phyloP scores from a whole-genome alignment of 2,797 vertebrate species.

The Diplodus puntazzo region DNA sequence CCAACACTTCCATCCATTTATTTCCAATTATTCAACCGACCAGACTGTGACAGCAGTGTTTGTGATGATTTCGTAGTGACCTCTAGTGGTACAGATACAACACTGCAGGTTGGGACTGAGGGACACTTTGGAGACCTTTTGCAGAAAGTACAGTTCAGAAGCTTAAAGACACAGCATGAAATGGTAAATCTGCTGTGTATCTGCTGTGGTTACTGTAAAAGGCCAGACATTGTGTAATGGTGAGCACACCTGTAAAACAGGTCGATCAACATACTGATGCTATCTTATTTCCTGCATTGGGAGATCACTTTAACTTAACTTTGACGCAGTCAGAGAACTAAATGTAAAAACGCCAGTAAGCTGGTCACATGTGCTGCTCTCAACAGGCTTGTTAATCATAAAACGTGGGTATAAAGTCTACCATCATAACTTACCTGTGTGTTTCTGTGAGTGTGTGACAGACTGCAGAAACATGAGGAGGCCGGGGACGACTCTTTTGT shows the following conservation, averaged over 20 bases:
- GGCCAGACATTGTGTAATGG: not conserved
- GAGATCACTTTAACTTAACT: slow-evolving; percentile 3
- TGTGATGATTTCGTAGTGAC: slow-evolving; percentile 39
- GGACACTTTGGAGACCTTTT: not conserved
- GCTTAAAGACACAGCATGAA: not conserved
- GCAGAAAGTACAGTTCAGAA: not conserved
- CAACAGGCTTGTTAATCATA: slow-evolving; percentile 32
- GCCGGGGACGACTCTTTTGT: slow-evolving; percentile 30
- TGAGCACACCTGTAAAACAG: slow-evolving; percentile 11
- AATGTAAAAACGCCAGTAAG: not conserved
- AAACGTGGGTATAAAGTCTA: slow-evolving; percentile 54
- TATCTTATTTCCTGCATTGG: not conserved
- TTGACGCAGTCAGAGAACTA: not conserved
- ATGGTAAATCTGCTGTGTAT: not conserved
- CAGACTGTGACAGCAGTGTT: not conserved
- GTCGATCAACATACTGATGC: slow-evolving; percentile 11
- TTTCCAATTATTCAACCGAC: too few species aligned
- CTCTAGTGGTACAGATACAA: slow-evolving; percentile 50
- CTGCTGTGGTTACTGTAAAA: not conserved
- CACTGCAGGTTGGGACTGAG: slow-evolving; percentile 30
- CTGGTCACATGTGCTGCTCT: slow-evolving; percentile 34
- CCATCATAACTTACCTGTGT: slow-evolving; percentile 5
- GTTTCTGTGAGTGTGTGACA: slow-evolving; percentile 15
- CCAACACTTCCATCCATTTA: not conserved
- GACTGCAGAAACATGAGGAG: slow-evolving; percentile 45